Conservation (phyloP, 2,113 vertebrate species). For the Zosterops pallidus region DNA sequence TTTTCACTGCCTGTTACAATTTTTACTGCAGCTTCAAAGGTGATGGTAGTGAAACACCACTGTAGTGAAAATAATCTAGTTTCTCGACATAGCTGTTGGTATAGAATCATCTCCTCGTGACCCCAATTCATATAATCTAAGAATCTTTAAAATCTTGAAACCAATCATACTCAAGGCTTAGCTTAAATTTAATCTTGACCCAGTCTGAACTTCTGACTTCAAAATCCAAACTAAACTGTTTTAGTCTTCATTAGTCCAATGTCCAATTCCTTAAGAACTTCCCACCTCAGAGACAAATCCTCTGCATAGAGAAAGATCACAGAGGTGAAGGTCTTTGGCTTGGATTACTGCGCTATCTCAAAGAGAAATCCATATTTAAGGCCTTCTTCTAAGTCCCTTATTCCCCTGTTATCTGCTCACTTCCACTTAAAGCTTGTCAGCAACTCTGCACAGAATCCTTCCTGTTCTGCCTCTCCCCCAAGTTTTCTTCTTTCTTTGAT, state of each 20-base stretch:
- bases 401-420: not conserved
- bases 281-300: not conserved
- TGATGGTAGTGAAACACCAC: not conserved
- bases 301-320: not conserved
- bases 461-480: not conserved
- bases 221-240: constrained; percentile 33
- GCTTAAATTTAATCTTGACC: constrained; percentile 11
- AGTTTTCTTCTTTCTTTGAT: not conserved
- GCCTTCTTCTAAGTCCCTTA: not conserved
- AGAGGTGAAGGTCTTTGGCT: not conserved
- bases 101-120: not conserved
- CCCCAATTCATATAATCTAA: not conserved
- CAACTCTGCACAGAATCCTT: not conserved
- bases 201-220: not conserved
- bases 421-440: not conserved
- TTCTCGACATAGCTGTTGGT: not conserved
- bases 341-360: not conserved
- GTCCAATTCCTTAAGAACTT: constrained; percentile 25
- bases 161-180: not conserved
- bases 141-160: not conserved
- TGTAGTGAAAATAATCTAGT: not conserved
- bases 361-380: not conserved
- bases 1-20: not conserved
- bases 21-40: not conserved
- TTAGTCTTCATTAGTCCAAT: constrained; percentile 13